Evolutionary conservation across 2,888 invertebrate species (phyloP).

Genomic region (Patella pellucida): DNA sequence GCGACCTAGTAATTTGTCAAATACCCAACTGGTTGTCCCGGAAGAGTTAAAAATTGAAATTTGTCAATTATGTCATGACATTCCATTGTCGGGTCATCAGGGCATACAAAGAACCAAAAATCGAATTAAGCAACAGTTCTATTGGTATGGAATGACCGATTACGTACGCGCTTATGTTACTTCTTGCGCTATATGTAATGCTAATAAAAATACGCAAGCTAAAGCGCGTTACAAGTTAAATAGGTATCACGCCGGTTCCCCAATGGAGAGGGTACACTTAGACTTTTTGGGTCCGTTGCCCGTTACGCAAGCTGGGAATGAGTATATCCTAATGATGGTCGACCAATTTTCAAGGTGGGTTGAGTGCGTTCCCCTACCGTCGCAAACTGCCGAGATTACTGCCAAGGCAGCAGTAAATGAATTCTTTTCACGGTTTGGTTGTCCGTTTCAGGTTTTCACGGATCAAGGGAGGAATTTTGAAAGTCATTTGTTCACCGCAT

Average conservation of each 20-base stretch:
- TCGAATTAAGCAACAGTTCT: neutral
- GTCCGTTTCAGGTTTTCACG: too few species aligned
- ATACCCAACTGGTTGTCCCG: too few species aligned
- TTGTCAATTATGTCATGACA: neutral
- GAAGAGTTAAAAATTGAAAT: too few species aligned
- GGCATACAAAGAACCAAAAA: neutral
- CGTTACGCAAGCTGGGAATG: neutral
- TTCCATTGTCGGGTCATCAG: neutral
- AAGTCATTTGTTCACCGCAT: constrained; percentile 19
- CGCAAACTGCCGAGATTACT: neutral
- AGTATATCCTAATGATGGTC: neutral
- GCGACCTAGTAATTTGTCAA: too few species aligned
- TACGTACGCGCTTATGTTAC: neutral
- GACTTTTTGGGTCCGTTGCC: neutral
- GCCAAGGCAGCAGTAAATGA: too few species aligned
- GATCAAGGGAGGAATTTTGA: constrained; percentile 29
- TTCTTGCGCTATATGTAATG: neutral
- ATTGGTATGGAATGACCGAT: neutral
- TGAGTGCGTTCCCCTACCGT: neutral
- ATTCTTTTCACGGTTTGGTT: neutral
- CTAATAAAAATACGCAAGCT: neutral
- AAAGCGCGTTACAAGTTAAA: neutral
- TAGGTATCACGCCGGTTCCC: neutral
- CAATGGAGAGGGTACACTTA: neutral
- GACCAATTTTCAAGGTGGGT: neutral